Evolutionary conservation across 2,888 invertebrate species (phyloP).

Genomic region (Caenorhabditis panamensis): DNA sequence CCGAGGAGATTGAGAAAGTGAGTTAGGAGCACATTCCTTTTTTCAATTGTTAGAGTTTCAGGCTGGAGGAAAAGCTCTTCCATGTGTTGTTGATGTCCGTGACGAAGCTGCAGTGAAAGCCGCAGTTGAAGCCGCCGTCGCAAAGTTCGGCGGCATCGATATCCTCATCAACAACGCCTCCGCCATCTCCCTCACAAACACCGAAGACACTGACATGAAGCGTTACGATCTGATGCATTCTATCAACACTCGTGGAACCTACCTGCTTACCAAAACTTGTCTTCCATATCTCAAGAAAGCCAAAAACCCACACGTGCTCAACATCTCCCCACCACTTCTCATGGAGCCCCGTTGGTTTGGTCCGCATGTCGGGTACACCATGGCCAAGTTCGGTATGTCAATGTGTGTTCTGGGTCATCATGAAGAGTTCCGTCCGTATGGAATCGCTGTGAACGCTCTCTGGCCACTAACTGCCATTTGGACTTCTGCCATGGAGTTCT

Average conservation of each 20-base stretch:
- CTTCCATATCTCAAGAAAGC: conserved; percentile 87
- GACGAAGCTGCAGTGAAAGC: conserved; percentile 86
- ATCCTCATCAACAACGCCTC: conserved; percentile 95
- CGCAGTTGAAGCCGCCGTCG: conserved; percentile 78
- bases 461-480: conserved; percentile 87
- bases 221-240: conserved; percentile 92
- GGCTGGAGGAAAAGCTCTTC: conserved; percentile 65
- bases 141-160: conserved; percentile 86
- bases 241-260: conserved; percentile 95
- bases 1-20: conserved; percentile 87
- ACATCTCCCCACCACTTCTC: conserved; percentile 93
- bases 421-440: conserved; percentile 90
- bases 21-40: neutral
- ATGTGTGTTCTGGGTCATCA: conserved; percentile 96
- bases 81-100: conserved; percentile 91
- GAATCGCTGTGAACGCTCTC: conserved; percentile 95
- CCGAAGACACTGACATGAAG: conserved; percentile 89
- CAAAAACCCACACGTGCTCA: conserved; percentile 93
- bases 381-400: conserved; percentile 93
- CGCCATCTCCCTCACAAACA: conserved; percentile 87
- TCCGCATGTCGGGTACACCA: conserved; percentile 89
- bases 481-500: conserved; percentile 89
- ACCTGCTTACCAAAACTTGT: conserved; percentile 91
- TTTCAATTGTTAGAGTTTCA: conserved; percentile 1
- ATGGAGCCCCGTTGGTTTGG: conserved; percentile 90